A percentile compares a stretch with the other conserved stretches of the same genome.
Evolutionary conservation across 2,888 invertebrate species (phyloP).

Genomic region (Watsonalla cultraria): DNA sequence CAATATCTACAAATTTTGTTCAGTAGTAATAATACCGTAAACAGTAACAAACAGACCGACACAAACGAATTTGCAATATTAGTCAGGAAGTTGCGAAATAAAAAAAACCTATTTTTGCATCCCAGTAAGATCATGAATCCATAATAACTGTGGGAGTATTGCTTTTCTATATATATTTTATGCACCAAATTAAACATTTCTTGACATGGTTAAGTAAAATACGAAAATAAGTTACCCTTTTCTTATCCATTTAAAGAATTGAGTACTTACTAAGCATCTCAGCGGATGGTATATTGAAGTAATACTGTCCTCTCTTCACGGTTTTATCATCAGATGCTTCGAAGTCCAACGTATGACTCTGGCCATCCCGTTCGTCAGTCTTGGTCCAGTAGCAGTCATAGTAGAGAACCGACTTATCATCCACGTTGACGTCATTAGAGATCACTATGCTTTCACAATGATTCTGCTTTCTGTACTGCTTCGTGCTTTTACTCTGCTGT

Average conservation of each 20-base stretch:
- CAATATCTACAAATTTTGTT: too few relatives aligned
- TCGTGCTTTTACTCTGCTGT: not conserved
- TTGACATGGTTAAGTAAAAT: too few relatives aligned
- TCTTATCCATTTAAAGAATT: not conserved
- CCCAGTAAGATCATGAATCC: too few relatives aligned
- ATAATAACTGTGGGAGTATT: too few relatives aligned
- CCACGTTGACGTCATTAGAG: slow-evolving; percentile 52
- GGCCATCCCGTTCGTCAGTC: slow-evolving; percentile 47
- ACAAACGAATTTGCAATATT: too few relatives aligned
- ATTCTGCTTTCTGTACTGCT: slow-evolving; percentile 23
- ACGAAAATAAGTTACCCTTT: too few relatives aligned
- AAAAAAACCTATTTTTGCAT: too few relatives aligned
- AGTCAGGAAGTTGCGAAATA: too few relatives aligned
- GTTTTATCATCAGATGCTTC: slow-evolving; percentile 57
- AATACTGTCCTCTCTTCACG: slow-evolving; percentile 59
- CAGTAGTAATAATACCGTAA: too few relatives aligned
- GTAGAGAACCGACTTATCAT: slow-evolving; percentile 62
- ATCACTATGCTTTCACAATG: slow-evolving; percentile 65
- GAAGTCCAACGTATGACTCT: slow-evolving; percentile 61
- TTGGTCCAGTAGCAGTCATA: slow-evolving; percentile 69
- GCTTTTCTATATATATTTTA: too few relatives aligned
- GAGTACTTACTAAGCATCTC: slow-evolving; percentile 63
- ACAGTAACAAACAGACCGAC: too few relatives aligned
- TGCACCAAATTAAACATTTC: too few relatives aligned
- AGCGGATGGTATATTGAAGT: slow-evolving; percentile 63